phyloP scores from a whole-genome alignment of 2,797 vertebrate genomes.

The Tragopan temminckii region DNA sequence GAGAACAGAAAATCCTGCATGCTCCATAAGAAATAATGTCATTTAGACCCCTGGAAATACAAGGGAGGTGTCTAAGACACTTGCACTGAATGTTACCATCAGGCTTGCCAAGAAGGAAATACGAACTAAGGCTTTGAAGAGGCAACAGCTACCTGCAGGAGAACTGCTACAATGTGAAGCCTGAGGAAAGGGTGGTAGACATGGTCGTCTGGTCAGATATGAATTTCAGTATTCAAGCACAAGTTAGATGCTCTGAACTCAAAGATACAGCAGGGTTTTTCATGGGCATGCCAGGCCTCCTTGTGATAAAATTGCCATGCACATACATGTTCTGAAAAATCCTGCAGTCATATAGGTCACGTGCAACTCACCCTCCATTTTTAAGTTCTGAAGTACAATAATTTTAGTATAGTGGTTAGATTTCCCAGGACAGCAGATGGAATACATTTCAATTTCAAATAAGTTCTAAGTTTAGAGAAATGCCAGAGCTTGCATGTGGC shows the following conservation, averaged over 20 bases:
- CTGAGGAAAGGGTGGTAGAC: neutral
- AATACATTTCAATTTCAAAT: conserved; percentile 13
- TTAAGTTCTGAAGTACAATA: conserved; percentile 31
- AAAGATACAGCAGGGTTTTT: neutral
- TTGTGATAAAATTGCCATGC: neutral
- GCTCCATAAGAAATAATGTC: neutral
- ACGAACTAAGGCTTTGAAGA: neutral
- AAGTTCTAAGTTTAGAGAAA: conserved; percentile 32
- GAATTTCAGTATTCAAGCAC: neutral
- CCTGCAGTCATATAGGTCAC: neutral
- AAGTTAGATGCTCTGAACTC: neutral
- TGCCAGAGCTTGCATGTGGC: neutral
- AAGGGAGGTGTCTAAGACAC: neutral
- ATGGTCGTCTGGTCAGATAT: neutral
- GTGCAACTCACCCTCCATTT: neutral
- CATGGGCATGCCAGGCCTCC: neutral
- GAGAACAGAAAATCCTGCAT: neutral
- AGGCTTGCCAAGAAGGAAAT: neutral
- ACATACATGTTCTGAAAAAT: neutral
- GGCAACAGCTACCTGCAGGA: neutral
- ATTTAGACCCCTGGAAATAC: neutral
- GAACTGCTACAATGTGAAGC: neutral
- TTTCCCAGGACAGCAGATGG: conserved; percentile 43
- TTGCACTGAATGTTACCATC: neutral
- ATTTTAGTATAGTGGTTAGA: neutral